Conservation (phyloP, 2,888 invertebrate species). For the Sycophila texana region DNA sequence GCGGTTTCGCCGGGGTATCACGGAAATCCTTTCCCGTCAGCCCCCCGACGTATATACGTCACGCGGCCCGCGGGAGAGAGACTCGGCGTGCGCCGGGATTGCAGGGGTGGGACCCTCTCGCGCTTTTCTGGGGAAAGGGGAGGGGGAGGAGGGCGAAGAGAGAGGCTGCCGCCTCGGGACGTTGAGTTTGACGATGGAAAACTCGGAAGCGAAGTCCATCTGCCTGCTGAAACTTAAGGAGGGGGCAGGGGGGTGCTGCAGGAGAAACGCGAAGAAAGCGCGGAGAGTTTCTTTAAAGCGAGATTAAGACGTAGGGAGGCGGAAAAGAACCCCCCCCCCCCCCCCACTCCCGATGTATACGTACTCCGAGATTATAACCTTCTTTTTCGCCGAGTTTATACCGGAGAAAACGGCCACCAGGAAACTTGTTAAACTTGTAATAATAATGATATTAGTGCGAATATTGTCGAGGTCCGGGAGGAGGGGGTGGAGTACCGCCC, state of each 20-base stretch:
- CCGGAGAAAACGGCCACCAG: background rate
- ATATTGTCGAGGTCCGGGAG: background rate
- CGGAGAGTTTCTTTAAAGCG: conserved; percentile 44
- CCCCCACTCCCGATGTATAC: background rate
- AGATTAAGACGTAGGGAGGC: conserved; percentile 46
- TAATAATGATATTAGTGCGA: conserved; percentile 8
- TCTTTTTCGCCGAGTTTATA: background rate
- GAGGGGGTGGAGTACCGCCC: background rate
- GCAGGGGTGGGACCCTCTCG: no score
- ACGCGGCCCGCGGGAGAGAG: conserved; percentile 15
- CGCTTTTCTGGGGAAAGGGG: no score
- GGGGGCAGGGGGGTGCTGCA: background rate
- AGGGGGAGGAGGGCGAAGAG: background rate
- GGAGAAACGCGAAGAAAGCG: conserved; percentile 9
- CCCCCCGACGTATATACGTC: conserved; percentile 8
- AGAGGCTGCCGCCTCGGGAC: background rate
- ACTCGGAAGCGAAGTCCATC: conserved; percentile 35
- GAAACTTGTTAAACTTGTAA: background rate
- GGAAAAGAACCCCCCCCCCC: background rate
- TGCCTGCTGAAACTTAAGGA: conserved; percentile 34
- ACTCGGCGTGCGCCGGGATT: background rate
- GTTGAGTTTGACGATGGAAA: conserved; percentile 46
- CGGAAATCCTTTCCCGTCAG: conserved; percentile 8
- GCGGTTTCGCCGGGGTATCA: background rate
- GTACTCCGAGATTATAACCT: conserved; percentile 34